Percentiles rank a stretch among this genome's conserved stretches.
phyloP scores from a whole-genome alignment of 1,140 invertebrate genomes.

The Batillaria attramentaria region DNA sequence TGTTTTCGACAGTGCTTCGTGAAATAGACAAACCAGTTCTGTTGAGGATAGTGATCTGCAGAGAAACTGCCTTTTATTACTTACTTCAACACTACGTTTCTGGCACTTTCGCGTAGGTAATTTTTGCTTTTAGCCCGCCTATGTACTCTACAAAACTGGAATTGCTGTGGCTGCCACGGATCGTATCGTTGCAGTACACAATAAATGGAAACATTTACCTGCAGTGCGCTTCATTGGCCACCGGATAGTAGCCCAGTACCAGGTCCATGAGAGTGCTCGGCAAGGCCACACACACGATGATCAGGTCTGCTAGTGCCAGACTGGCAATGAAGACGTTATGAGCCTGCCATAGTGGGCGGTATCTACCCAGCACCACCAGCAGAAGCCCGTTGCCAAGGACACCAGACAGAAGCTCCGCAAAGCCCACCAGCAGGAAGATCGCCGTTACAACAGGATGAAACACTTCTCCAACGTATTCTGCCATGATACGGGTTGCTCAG shows the following conservation, averaged over 20 bases:
- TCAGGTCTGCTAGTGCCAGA: not conserved
- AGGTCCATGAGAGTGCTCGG: not conserved
- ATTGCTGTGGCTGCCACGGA: not conserved
- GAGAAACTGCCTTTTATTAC: too few species aligned
- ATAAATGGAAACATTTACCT: too few species aligned
- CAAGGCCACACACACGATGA: not conserved
- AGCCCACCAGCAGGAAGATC: not conserved
- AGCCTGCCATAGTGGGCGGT: not conserved
- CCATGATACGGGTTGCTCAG: too few species aligned
- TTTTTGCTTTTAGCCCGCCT: not conserved
- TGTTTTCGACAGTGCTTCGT: too few species aligned
- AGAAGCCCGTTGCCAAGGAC: slow-evolving; percentile 3
- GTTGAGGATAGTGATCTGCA: too few species aligned
- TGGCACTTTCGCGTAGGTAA: too few species aligned
- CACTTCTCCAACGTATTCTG: not conserved
- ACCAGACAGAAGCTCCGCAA: not conserved
- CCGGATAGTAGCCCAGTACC: not conserved
- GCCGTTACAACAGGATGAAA: not conserved
- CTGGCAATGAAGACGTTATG: slow-evolving; percentile 11
- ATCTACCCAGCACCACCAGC: not conserved
- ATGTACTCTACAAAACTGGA: not conserved
- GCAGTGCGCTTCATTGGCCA: not conserved
- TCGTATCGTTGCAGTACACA: not conserved
- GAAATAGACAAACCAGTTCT: too few species aligned
- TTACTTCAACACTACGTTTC: too few species aligned